Percentiles rank a stretch among this genome's conserved stretches.
Evolutionary conservation across 2,113 vertebrate species (phyloP).

Genomic region (Megaleporinus macrocephalus): DNA sequence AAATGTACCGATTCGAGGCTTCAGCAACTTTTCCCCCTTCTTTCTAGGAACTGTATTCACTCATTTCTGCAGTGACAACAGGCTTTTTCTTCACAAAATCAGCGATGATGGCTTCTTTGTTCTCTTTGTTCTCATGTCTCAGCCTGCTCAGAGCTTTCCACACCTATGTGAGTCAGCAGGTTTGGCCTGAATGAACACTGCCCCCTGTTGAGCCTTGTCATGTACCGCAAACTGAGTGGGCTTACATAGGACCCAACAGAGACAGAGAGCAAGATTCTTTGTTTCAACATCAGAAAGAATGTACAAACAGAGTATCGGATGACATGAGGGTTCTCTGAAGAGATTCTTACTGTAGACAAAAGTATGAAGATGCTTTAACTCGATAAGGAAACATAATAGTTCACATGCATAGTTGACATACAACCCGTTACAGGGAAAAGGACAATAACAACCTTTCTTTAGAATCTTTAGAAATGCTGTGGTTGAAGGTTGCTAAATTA

Average conservation of each 20-base stretch:
- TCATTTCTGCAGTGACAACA: background rate
- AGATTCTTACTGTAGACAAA: background rate
- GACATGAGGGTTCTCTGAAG: background rate
- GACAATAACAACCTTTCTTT: background rate
- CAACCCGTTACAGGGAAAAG: background rate
- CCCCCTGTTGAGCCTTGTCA: constrained; percentile 32
- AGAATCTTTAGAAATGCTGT: background rate
- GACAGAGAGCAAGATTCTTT: background rate
- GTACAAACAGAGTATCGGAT: background rate
- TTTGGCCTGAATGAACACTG: constrained; percentile 41
- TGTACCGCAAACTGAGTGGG: background rate
- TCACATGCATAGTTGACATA: constrained; percentile 3
- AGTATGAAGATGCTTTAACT: background rate
- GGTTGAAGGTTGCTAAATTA: background rate
- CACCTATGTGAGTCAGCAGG: constrained; percentile 40
- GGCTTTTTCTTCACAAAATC: background rate
- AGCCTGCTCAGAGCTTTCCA: background rate
- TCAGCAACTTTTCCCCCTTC: background rate
- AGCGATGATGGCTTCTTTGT: background rate
- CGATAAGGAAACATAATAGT: background rate
- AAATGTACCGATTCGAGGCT: background rate
- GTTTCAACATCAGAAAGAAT: background rate
- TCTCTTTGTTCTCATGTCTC: constrained; percentile 3
- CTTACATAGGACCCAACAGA: background rate
- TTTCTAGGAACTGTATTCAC: background rate